Percentiles rank a stretch among this genome's conserved stretches.
phyloP scores from a whole-genome alignment of 2,113 vertebrate genomes.

The Ammodytes marinus region DNA sequence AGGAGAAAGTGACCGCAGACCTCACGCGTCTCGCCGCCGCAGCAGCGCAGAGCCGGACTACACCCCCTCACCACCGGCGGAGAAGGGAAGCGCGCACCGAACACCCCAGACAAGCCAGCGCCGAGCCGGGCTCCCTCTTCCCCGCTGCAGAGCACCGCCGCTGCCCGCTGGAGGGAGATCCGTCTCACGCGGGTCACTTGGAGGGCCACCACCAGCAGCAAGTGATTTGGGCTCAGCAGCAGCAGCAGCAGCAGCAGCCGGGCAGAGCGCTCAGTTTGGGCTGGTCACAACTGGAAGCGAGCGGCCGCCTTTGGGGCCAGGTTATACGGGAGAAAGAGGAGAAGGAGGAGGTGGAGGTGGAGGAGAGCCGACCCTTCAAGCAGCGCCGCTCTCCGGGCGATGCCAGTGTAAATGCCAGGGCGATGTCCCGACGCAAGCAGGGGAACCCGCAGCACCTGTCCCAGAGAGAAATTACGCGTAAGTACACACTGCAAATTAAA shows the following conservation, averaged over 20 bases:
- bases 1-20: conserved; percentile 50
- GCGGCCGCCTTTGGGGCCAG: conserved; percentile 42
- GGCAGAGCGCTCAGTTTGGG: conserved; percentile 31
- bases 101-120: conserved; percentile 51
- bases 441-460: conserved; percentile 99
- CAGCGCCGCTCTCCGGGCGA: conserved; percentile 95
- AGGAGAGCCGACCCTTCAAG: conserved; percentile 83
- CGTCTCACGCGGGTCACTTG: conserved; percentile 70
- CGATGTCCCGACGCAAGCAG: conserved; percentile 99
- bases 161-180: conserved; percentile 32
- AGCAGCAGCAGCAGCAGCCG: no score
- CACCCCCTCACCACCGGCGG: conserved; percentile 32
- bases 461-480: conserved; percentile 96
- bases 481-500: conserved; percentile 73
- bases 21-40: conserved; percentile 10
- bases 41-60: conserved; percentile 43
- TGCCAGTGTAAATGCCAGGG: conserved; percentile 98
- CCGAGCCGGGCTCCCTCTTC: conserved; percentile 61
- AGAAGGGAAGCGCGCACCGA: conserved; percentile 49
- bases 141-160: conserved; percentile 76
- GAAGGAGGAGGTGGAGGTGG: conserved; percentile 60
- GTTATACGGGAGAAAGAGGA: conserved; percentile 54
- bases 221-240: conserved; percentile 13
- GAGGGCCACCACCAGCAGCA: conserved; percentile 24
- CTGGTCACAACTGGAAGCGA: conserved; percentile 34